Percentiles rank a stretch among this genome's conserved stretches.
Conservation (phyloP, 2,888 invertebrate species). For the Coelinius sp. region DNA sequence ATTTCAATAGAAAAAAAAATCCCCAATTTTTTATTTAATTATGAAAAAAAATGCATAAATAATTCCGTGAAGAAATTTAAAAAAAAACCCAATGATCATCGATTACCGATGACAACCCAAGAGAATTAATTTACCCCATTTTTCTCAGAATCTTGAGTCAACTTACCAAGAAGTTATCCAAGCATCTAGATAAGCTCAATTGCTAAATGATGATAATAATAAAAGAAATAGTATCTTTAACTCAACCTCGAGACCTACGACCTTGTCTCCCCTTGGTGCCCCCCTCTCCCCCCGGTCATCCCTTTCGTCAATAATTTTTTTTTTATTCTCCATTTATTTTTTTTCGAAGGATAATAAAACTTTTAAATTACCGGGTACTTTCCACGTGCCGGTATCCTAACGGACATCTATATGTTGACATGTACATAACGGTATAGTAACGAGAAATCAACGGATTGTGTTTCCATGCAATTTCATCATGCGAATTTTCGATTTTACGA, state of each 20-base stretch:
- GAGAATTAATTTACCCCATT: slow-evolving; percentile 20
- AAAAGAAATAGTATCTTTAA: slow-evolving; percentile 22
- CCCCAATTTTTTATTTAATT: too few relatives aligned
- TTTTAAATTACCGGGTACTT: slow-evolving; percentile 22
- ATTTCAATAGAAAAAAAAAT: too few relatives aligned
- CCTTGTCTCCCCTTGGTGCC: slow-evolving; percentile 3
- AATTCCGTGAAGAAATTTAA: background rate
- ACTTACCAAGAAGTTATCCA: slow-evolving; percentile 19
- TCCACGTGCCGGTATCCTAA: slow-evolving; percentile 15
- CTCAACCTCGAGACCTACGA: slow-evolving; percentile 27
- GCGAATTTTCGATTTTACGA: background rate
- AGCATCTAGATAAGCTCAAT: slow-evolving; percentile 2
- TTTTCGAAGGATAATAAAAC: slow-evolving; percentile 13
- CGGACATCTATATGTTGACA: slow-evolving; percentile 15
- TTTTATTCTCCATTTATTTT: background rate
- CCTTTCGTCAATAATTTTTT: background rate
- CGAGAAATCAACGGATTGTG: slow-evolving; percentile 18
- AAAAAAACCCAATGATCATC: background rate
- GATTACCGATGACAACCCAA: background rate
- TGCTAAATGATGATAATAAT: slow-evolving; percentile 10
- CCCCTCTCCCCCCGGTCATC: too few relatives aligned
- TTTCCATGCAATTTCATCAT: slow-evolving; percentile 19
- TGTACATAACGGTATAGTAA: slow-evolving; percentile 23
- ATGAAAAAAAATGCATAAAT: background rate
- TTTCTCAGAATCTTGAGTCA: slow-evolving; percentile 28